phyloP scores from a whole-genome alignment of 2,113 vertebrate genomes.

The Phasianus colchicus region DNA sequence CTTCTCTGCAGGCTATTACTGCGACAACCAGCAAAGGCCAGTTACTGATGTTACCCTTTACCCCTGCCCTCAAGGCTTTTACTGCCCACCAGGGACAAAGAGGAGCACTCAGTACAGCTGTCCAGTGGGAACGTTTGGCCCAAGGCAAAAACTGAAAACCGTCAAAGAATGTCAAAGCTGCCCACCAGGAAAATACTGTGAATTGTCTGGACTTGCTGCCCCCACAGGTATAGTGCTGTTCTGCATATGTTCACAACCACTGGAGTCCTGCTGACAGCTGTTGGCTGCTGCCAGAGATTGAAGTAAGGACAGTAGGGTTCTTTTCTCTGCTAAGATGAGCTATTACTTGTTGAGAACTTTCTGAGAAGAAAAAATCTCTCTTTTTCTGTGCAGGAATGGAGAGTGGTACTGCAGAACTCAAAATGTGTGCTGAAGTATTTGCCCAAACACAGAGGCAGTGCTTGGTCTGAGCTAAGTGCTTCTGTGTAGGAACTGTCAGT shows the following conservation, averaged over 20 bases:
- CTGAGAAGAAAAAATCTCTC: too few relatives aligned
- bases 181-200: slow-evolving; percentile 87
- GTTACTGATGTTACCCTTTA: slow-evolving; percentile 77
- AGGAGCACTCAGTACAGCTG: slow-evolving; percentile 83
- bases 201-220: slow-evolving; percentile 77
- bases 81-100: slow-evolving; percentile 86
- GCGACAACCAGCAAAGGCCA: slow-evolving; percentile 77
- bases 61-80: slow-evolving; percentile 87
- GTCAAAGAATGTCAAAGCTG: slow-evolving; percentile 80
- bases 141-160: slow-evolving; percentile 63
- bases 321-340: neutral
- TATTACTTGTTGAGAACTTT: neutral
- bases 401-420: too few relatives aligned
- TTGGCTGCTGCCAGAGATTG: neutral
- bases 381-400: too few relatives aligned
- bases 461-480: neutral
- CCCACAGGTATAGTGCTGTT: slow-evolving; percentile 82
- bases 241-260: neutral
- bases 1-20: slow-evolving; percentile 86
- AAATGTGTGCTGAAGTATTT: neutral
- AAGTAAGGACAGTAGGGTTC: neutral
- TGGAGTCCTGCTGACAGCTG: accelerated
- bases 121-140: slow-evolving; percentile 86
- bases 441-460: neutral
- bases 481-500: neutral